These are phyloP conservation scores for Entomobrya multifasciata DNA, from an alignment of 2,888 invertebrate genomes.

Conservation along the genomic window DNA sequence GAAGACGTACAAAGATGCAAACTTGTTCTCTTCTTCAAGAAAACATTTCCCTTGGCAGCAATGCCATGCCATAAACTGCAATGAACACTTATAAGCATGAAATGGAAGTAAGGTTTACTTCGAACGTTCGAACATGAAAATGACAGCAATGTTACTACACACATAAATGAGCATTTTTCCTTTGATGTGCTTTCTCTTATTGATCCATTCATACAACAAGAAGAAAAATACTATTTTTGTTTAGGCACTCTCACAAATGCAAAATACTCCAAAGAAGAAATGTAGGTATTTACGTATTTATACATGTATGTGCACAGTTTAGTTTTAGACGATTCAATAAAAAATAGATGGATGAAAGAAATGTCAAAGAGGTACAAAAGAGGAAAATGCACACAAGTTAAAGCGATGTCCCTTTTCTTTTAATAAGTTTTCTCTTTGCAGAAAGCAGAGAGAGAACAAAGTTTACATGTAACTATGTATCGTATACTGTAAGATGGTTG, in stretches of 20 bases:
- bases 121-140: too few relatives aligned
- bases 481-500: slow-evolving; percentile 48
- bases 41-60: slow-evolving; percentile 49
- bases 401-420: background rate
- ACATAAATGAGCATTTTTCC: slow-evolving; percentile 16
- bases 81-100: background rate
- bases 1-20: background rate
- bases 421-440: slow-evolving; percentile 30
- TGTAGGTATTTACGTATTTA: background rate
- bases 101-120: background rate
- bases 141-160: too few relatives aligned
- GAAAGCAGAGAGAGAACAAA: slow-evolving; percentile 21
- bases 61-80: slow-evolving; percentile 44
- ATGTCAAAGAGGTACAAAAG: slow-evolving; percentile 3
- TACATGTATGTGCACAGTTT: background rate
- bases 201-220: slow-evolving; percentile 1
- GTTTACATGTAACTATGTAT: slow-evolving; percentile 21
- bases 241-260: slow-evolving; percentile 10
- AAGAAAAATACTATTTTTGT: slow-evolving; percentile 8
- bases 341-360: slow-evolving; percentile 5
- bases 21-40: too few relatives aligned
- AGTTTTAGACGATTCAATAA: slow-evolving; percentile 24
- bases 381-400: background rate
- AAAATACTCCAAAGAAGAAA: slow-evolving; percentile 39
- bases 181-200: background rate